Conservation (phyloP, 2,888 invertebrate species). For the Macrophya annulata region DNA sequence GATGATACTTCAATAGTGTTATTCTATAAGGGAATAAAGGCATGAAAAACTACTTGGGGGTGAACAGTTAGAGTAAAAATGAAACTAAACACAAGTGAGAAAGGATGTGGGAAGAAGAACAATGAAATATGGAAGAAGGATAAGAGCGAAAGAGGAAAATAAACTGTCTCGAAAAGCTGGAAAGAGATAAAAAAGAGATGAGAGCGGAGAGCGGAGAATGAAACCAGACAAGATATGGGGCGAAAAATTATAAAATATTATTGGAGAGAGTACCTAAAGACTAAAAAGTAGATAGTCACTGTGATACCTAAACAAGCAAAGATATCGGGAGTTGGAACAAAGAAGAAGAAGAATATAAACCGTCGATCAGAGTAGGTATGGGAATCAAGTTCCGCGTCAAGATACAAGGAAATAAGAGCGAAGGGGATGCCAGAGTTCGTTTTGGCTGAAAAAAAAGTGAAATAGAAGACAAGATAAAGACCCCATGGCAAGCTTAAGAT, state of each 20-base stretch:
- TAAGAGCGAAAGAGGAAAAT: not conserved
- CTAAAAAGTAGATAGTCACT: not conserved
- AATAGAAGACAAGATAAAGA: constrained; percentile 9
- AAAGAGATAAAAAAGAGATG: no score
- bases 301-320: not conserved
- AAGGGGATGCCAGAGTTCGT: not conserved
- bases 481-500: not conserved
- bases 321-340: not conserved
- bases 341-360: not conserved
- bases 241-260: not conserved
- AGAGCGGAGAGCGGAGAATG: not conserved
- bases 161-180: not conserved
- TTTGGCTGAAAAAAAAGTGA: not conserved
- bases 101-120: not conserved
- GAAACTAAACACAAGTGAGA: not conserved
- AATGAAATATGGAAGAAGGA: not conserved
- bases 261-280: not conserved
- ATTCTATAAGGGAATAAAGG: not conserved
- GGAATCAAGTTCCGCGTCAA: not conserved
- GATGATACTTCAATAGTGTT: no score
- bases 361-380: not conserved
- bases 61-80: not conserved
- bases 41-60: not conserved
- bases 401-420: not conserved
- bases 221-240: not conserved